Conservation (phyloP, 2,797 vertebrate genomes). For the Sphenodon punctatus region DNA sequence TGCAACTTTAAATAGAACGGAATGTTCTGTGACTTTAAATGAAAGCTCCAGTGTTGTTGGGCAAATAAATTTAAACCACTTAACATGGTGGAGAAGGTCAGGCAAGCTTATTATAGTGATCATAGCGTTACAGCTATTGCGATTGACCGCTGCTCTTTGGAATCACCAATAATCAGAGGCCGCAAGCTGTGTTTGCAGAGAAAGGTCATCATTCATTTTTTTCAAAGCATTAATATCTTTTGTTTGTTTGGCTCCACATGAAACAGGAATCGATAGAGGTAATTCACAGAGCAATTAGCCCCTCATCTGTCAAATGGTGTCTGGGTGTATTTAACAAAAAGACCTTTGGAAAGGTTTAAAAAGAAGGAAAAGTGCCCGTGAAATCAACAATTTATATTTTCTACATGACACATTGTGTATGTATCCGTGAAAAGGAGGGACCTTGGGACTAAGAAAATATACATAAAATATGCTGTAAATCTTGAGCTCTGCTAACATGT, state of each 20-base stretch:
- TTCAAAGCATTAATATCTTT: constrained; percentile 89
- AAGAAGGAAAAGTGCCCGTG: constrained; percentile 79
- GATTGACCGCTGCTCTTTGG: constrained; percentile 85
- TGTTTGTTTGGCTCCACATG: constrained; percentile 91
- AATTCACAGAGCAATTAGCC: constrained; percentile 91
- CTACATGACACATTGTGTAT: constrained; percentile 82
- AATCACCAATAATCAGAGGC: constrained; percentile 88
- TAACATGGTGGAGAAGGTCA: constrained; percentile 88
- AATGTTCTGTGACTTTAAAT: constrained; percentile 86
- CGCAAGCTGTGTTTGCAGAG: constrained; percentile 89
- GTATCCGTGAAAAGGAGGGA: constrained; percentile 77
- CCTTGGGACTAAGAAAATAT: constrained; percentile 79
- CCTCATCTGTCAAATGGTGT: constrained; percentile 87
- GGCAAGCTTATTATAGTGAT: constrained; percentile 88
- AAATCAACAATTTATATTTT: constrained; percentile 85
- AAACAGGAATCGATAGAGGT: constrained; percentile 92
- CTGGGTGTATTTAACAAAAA: constrained; percentile 86
- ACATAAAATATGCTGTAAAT: constrained; percentile 78
- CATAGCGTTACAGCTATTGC: constrained; percentile 86
- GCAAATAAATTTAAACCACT: constrained; percentile 90
- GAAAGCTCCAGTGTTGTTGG: constrained; percentile 84
- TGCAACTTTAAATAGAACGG: constrained; percentile 75
- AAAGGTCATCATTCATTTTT: constrained; percentile 92
- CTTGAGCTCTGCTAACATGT: constrained; percentile 66
- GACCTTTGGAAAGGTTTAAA: constrained; percentile 85